Base-by-base conservation (phyloP, 1,140 invertebrate genomes). In the Probaryconus sp. region DNA sequence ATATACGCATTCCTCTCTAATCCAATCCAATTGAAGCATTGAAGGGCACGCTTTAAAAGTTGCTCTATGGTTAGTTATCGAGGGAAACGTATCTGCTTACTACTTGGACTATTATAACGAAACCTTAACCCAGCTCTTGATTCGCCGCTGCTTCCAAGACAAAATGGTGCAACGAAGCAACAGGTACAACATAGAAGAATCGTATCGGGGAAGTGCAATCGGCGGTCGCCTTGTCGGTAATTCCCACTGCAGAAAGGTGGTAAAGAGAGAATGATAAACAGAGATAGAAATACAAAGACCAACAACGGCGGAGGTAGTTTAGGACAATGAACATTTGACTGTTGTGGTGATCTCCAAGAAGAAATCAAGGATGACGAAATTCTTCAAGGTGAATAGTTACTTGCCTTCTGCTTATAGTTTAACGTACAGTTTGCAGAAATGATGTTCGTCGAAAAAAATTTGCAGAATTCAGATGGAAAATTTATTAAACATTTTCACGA, bases 181-280 rank as follows among this genome's bases (percentile, higher is more conserved):
- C 70, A 67, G 70, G 63, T 73, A 73, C 48, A 61, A 26, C 61
- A 79, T 77, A 84, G 82, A n/a, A n/a, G n/a, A 83, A 83, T 83
- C 71, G 81, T 86, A 86, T 86, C 84, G 81, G 84, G 71, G 81
- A 84, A 85, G 84, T 85, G 83, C 83, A 80, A 85, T 85, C 82
- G 82, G 80, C 76, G 83, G 80, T 79, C 76, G 77, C 61, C 79
- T 84, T 83, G 82, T 82, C 82, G 83, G 81, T 69, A 79, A 83
- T 73, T 84, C 69, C 73, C 72, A 58, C 77, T 76, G 70, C 77
- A 76, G 58, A 53, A 77, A 77, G 51, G 53, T 65, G 55, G 61
- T 73, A 79, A 60, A 70, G 76, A 70, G 55, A 73, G 51, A 76
- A 42, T 74, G 30, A 24, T 14, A n/a, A 18, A 16, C 30, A 30